phyloP scores from a whole-genome alignment of 23 tunicate species.

The Trididemnum nubilum region DNA sequence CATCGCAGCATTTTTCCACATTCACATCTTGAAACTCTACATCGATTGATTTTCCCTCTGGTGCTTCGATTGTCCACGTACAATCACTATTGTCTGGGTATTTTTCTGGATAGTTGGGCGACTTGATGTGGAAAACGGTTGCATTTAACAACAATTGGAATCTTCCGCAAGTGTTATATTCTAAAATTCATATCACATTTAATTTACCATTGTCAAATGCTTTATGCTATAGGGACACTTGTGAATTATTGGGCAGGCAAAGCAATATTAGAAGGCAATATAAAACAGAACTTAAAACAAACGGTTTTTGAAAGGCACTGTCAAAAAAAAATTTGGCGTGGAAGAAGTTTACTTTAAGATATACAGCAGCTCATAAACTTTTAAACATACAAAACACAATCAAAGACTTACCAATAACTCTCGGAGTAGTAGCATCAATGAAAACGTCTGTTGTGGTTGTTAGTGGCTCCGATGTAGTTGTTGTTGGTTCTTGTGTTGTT shows the following conservation, averaged over 20 bases:
- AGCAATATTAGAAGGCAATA: too few species aligned
- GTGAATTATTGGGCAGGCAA: too few species aligned
- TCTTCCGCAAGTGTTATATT: constrained; percentile 9
- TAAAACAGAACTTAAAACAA: too few species aligned
- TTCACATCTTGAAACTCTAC: constrained; percentile 7
- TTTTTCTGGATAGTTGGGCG: constrained; percentile 47
- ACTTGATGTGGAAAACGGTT: constrained; percentile 20
- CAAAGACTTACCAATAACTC: too few species aligned
- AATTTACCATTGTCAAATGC: too few species aligned
- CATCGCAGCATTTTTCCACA: constrained; percentile 51
- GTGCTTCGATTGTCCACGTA: constrained; percentile 62
- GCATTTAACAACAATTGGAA: not conserved
- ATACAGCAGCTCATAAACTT: too few species aligned
- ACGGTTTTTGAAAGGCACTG: too few species aligned
- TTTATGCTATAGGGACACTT: too few species aligned
- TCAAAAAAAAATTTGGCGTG: too few species aligned
- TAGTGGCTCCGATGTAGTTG: not conserved
- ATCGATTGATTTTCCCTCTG: not conserved
- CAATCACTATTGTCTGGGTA: constrained; percentile 72
- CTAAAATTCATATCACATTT: constrained; percentile 4
- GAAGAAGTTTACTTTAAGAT: too few species aligned
- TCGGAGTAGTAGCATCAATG: not conserved
- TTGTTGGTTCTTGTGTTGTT: too few species aligned
- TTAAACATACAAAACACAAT: too few species aligned
- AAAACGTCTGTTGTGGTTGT: not conserved